Evolutionary conservation across 2,888 invertebrate species (phyloP).

Genomic region (Tipula vernalis): DNA sequence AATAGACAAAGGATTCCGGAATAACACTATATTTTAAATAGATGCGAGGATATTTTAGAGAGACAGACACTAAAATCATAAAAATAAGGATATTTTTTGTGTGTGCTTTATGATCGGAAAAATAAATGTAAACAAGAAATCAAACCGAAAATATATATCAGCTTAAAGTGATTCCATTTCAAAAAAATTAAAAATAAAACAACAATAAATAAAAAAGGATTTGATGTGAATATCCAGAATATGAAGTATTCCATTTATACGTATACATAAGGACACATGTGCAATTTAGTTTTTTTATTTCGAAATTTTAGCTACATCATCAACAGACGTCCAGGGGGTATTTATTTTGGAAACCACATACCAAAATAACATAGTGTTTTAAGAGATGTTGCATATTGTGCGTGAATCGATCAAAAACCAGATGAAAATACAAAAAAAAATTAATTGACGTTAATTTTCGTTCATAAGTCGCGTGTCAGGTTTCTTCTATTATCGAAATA

Average conservation of each 20-base stretch:
- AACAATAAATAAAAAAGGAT: not conserved
- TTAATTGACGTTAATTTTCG: slow-evolving; percentile 4
- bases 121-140: not conserved
- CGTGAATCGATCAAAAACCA: not conserved
- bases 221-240: not conserved
- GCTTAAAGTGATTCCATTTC: not conserved
- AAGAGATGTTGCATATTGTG: not conserved
- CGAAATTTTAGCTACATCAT: not conserved
- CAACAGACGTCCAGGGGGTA: not conserved
- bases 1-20: not conserved
- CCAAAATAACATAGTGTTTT: not conserved
- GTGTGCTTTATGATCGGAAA: slow-evolving; percentile 4
- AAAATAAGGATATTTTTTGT: not conserved
- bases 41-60: not conserved
- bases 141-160: not conserved
- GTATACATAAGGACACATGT: not conserved
- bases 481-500: not conserved
- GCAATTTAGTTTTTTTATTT: not conserved
- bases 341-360: not conserved
- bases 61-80: not conserved
- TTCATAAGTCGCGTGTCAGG: not conserved
- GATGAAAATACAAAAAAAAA: not conserved
- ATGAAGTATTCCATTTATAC: not conserved
- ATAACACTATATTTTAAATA: not conserved
- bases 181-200: not conserved